Conservation (phyloP, 2,888 invertebrate species). For the Operophtera brumata region DNA sequence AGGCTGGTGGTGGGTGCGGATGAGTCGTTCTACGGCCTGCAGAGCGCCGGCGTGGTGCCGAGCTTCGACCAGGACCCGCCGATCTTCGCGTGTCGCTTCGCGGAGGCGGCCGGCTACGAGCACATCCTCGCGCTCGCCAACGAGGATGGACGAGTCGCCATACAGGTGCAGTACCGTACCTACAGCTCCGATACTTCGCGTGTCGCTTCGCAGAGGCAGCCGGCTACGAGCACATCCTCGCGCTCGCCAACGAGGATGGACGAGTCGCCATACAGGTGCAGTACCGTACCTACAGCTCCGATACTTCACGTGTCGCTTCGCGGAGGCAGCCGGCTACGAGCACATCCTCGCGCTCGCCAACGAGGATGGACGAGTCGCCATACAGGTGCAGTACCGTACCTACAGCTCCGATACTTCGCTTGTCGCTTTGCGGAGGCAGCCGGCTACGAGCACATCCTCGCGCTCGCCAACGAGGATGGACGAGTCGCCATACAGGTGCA, state of each 20-base stretch:
- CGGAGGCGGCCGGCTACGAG: slow-evolving; percentile 83
- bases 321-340: slow-evolving; percentile 83
- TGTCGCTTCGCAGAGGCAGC: slow-evolving; percentile 87
- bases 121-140: slow-evolving; percentile 90
- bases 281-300: slow-evolving; percentile 80
- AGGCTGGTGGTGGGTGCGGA: slow-evolving; percentile 82
- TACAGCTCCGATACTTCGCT: slow-evolving; percentile 86
- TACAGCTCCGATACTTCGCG: slow-evolving; percentile 86
- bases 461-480: slow-evolving; percentile 93
- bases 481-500: slow-evolving; percentile 83
- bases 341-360: slow-evolving; percentile 90
- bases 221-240: slow-evolving; percentile 86
- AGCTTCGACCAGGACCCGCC: slow-evolving; percentile 85
- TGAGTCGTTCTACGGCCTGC: slow-evolving; percentile 84
- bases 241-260: slow-evolving; percentile 93
- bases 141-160: slow-evolving; percentile 89
- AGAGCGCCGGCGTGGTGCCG: slow-evolving; percentile 56
- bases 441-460: slow-evolving; percentile 86
- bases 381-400: slow-evolving; percentile 79
- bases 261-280: slow-evolving; percentile 83
- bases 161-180: slow-evolving; percentile 79
- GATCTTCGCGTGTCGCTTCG: slow-evolving; percentile 90
- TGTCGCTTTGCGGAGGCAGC: slow-evolving; percentile 87
- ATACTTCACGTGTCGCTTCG: slow-evolving; percentile 90
- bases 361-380: slow-evolving; percentile 89